Evolutionary conservation across 2,113 vertebrate genomes (phyloP).

Genomic region (Gobio gobio): DNA sequence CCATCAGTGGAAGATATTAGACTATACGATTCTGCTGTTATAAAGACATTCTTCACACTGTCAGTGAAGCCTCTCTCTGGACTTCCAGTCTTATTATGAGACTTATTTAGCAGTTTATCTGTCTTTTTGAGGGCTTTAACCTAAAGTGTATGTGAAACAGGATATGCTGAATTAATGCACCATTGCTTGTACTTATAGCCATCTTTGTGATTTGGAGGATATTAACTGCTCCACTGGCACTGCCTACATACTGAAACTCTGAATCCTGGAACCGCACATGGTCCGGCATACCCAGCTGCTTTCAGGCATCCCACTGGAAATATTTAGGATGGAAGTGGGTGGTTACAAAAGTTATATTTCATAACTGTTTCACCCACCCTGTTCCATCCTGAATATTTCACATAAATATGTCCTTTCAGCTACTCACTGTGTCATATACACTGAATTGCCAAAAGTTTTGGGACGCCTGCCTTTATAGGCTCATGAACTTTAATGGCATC

Average conservation of each 20-base stretch:
- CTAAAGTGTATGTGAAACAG: neutral
- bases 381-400: neutral
- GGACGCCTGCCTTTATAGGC: too few species aligned
- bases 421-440: neutral
- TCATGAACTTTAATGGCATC: too few species aligned
- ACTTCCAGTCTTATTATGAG: neutral
- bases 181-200: neutral
- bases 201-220: neutral
- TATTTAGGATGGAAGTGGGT: conserved; percentile 1
- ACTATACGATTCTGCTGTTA: neutral
- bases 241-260: neutral
- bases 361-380: neutral
- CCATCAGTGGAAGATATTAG: neutral
- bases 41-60: conserved; percentile 34
- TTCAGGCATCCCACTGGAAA: conserved; percentile 14
- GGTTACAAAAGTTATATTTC: neutral
- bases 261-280: neutral
- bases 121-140: conserved; percentile 7
- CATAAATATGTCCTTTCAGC: neutral
- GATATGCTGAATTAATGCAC: neutral
- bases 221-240: neutral
- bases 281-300: conserved; percentile 8
- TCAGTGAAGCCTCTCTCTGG: neutral
- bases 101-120: conserved; percentile 9
- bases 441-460: too few species aligned